Evolutionary conservation across 2,888 invertebrate genomes (phyloP).

Genomic region (Colostygia pectinataria): DNA sequence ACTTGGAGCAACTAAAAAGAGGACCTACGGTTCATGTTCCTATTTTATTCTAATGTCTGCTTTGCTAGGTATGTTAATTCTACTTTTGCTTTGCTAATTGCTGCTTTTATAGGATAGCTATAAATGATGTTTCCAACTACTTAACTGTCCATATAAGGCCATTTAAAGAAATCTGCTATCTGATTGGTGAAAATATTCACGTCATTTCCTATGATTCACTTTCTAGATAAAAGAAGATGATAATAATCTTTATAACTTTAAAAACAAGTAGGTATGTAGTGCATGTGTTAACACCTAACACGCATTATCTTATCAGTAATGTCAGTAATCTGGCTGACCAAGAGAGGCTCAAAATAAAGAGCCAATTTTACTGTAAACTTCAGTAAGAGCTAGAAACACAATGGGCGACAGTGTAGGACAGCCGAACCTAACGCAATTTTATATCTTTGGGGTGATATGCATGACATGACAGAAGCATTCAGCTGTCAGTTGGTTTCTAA

Average conservation of each 20-base stretch:
- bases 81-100: too few relatives aligned
- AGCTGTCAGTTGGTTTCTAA: constrained; percentile 49
- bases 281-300: background rate
- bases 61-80: too few relatives aligned
- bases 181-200: constrained; percentile 78
- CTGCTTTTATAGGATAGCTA: too few relatives aligned
- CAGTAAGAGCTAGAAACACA: too few relatives aligned
- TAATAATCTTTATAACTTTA: background rate
- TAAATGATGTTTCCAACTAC: constrained; percentile 46
- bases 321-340: constrained; percentile 5
- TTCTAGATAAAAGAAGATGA: background rate
- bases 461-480: background rate
- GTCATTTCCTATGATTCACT: constrained; percentile 75
- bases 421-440: too few relatives aligned
- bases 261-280: background rate
- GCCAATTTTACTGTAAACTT: constrained; percentile 33
- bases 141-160: constrained; percentile 85
- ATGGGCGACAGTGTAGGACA: too few relatives aligned
- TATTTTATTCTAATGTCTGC: too few relatives aligned
- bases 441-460: too few relatives aligned
- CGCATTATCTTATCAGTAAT: constrained; percentile 50
- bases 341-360: constrained; percentile 11
- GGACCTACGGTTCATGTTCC: too few relatives aligned
- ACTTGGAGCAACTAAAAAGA: too few relatives aligned
- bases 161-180: constrained; percentile 80